Base-by-base conservation (phyloP, 2,113 vertebrate species). In the Tragelaphus scriptus region DNA sequence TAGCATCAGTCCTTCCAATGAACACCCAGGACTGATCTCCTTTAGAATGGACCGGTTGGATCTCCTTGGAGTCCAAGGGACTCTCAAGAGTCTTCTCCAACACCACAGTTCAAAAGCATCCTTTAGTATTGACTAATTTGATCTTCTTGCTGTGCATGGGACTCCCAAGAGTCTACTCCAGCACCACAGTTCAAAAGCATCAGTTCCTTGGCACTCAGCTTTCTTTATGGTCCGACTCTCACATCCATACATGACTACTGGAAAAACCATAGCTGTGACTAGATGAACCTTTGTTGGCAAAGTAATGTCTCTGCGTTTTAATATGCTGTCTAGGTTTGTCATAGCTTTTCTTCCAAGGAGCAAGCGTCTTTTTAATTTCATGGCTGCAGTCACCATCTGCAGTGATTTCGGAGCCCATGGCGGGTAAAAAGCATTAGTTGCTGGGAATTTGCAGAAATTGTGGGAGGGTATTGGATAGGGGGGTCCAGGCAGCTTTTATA, bases 381-480 rank as follows among this genome's bases (percentile, higher is more conserved):
- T 40, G n/a, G n/a, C 19, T 75, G 19, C 68, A 75, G 68, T 75
- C 36, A 75, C 21, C 68, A 75, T 40, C 68, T 75, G 36, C 36
- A 40, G 68, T 71, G n/a, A 71, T 75, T 75, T 75, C 11, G 1
- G 68, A 75, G 68, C n/a, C 68, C 68, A 23, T 25, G 68, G 36
- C 0, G 1, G 36, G 10, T 5, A 6, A 75, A 40, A 75, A 75
- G 25, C 30, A 36, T 88, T 89, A 65, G 71, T 79, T 89, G 13
- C 68, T 93, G 47, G 44, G n/a, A 71, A 65, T 95, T 85, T 95
- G 82, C 59, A 75, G 90, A 92, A 85, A 95, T 95, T 59, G 16
- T 93, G 44, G 59, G 79, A 75, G n/a, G 49, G 36, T 86, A 85
- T 65, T 87, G 92, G 49, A 56, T 56, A 6, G 58, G 49, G 19